Evolutionary conservation across 2,888 invertebrate genomes (phyloP).

Genomic region (Rhamphomyia laevipes): DNA sequence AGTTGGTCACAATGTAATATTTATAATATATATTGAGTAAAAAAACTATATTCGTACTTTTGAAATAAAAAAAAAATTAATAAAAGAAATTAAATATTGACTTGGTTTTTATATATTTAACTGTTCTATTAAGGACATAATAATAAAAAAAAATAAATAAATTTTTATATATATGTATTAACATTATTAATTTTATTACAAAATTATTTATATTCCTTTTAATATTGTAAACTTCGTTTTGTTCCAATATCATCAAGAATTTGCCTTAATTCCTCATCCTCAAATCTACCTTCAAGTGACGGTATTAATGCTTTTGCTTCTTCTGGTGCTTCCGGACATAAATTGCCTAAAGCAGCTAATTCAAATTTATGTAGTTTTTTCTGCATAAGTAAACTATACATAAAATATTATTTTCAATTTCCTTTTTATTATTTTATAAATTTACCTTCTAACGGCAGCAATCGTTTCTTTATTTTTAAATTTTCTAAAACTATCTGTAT

Average conservation of each 20-base stretch:
- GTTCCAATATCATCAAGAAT: conserved; percentile 97
- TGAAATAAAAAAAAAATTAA: background rate
- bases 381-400: conserved; percentile 70
- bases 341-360: conserved; percentile 89
- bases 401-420: background rate
- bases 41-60: background rate
- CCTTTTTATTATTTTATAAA: background rate
- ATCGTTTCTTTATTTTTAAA: conserved; percentile 99
- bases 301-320: conserved; percentile 97
- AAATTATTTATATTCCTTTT: conserved; percentile 20
- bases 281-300: conserved; percentile 91
- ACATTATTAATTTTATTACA: no score
- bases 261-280: conserved; percentile 95
- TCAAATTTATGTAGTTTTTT: conserved; percentile 98
- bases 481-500: conserved; percentile 90
- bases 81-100: no score
- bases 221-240: conserved; percentile 95
- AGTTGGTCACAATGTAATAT: no score
- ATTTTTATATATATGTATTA: background rate
- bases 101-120: no score
- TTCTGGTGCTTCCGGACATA: conserved; percentile 98
- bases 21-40: no score
- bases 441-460: conserved; percentile 82
- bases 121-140: no score
- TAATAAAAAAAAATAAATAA: no score